These are phyloP conservation scores for Gambusia yucatana DNA, from an alignment of 2,797 vertebrate genomes.

Conservation along the genomic window DNA sequence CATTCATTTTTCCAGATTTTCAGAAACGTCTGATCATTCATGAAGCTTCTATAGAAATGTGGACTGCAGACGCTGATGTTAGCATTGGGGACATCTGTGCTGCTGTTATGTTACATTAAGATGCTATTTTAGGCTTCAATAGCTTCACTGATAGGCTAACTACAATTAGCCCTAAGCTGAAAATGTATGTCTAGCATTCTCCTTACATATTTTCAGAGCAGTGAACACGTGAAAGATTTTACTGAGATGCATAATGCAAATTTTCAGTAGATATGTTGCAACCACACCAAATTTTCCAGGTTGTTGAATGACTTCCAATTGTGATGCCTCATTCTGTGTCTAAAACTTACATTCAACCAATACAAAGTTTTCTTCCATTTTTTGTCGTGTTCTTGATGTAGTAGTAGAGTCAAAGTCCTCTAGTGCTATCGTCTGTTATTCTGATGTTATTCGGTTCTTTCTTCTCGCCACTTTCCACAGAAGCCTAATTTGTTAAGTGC, in stretches of 20 bases:
- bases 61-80: no score
- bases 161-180: not conserved
- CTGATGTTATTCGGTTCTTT: not conserved
- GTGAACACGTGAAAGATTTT: not conserved
- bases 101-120: no score
- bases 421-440: not conserved
- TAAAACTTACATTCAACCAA: not conserved
- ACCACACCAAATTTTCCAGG: not conserved
- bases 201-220: not conserved
- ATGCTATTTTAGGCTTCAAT: no score
- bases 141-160: no score
- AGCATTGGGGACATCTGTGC: no score
- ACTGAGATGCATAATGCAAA: not conserved
- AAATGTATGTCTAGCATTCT: not conserved
- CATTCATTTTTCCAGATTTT: no score
- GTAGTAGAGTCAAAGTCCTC: not conserved
- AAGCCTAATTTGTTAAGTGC: not conserved
- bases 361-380: not conserved
- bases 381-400: not conserved
- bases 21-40: no score
- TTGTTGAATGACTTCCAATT: not conserved
- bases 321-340: not conserved
- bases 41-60: no score
- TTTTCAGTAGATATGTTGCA: not conserved
- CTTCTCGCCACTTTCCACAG: not conserved